phyloP scores from a whole-genome alignment of 2,888 invertebrate genomes.

The Patella ulyssiponensis region DNA sequence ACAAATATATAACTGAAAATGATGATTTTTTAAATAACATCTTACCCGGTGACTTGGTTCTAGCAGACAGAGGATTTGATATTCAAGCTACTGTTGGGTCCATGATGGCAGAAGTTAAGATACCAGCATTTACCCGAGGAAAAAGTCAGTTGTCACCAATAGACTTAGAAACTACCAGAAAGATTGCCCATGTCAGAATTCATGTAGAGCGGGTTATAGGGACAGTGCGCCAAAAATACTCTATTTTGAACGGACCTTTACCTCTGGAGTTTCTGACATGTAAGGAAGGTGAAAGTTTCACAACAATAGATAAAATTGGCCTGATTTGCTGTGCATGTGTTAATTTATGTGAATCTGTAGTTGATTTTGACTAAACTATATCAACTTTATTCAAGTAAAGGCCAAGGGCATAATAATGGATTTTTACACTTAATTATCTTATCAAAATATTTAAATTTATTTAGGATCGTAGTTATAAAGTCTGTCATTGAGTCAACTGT shows the following conservation, averaged over 20 bases:
- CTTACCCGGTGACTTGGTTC: slow-evolving; percentile 34
- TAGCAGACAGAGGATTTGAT: slow-evolving; percentile 39
- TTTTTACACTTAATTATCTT: too few relatives aligned
- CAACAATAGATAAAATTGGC: slow-evolving; percentile 27
- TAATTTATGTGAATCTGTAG: slow-evolving; percentile 30
- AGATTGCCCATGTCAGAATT: slow-evolving; percentile 37
- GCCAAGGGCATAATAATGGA: too few relatives aligned
- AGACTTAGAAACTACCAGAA: slow-evolving; percentile 38
- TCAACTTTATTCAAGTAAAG: too few relatives aligned
- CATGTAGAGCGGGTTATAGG: slow-evolving; percentile 45
- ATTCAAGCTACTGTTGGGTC: slow-evolving; percentile 32
- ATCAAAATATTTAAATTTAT: too few relatives aligned
- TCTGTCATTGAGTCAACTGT: too few relatives aligned
- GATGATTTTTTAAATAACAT: slow-evolving; percentile 20
- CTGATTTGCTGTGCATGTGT: slow-evolving; percentile 26
- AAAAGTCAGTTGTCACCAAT: slow-evolving; percentile 33
- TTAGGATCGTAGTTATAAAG: too few relatives aligned
- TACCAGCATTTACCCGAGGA: slow-evolving; percentile 40
- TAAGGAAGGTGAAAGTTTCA: neutral
- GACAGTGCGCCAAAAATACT: slow-evolving; percentile 38
- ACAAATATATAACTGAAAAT: too few relatives aligned
- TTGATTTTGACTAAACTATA: slow-evolving; percentile 28
- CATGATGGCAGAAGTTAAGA: slow-evolving; percentile 32
- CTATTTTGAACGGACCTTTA: slow-evolving; percentile 31
- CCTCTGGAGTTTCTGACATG: slow-evolving; percentile 32